Percentiles rank a stretch among this genome's conserved stretches.
Conservation (phyloP, 2,797 vertebrate species). For the Melanotaenia parkinsoni region DNA sequence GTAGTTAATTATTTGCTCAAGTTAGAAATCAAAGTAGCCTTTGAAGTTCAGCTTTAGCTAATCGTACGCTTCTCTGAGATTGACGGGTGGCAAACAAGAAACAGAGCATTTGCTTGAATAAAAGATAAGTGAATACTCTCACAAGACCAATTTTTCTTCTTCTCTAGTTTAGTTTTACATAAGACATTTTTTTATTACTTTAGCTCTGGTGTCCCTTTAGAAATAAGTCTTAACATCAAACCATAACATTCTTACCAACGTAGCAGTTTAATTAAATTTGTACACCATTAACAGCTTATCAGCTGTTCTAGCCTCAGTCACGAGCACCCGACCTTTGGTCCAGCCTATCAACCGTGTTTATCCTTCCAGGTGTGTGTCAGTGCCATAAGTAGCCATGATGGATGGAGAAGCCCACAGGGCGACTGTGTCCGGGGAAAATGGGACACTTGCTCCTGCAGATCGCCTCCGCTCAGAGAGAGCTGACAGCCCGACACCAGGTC, state of each 20-base stretch:
- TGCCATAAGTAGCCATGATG: constrained; percentile 77
- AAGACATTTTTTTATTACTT: background rate
- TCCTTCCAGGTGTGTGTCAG: constrained; percentile 41
- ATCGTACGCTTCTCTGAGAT: background rate
- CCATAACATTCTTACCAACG: background rate
- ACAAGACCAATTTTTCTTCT: background rate
- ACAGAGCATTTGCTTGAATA: too few relatives aligned
- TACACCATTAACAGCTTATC: background rate
- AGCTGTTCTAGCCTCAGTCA: background rate
- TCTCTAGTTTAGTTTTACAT: background rate
- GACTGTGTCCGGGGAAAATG: constrained; percentile 82
- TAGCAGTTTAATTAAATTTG: background rate
- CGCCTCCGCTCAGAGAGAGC: constrained; percentile 84
- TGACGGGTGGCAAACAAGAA: background rate
- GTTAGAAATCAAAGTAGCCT: constrained; percentile 39
- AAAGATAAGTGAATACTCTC: background rate
- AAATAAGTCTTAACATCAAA: too few relatives aligned
- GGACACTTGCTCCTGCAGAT: constrained; percentile 81
- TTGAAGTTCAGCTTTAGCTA: constrained; percentile 31
- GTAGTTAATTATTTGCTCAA: constrained; percentile 20
- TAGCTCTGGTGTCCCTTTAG: background rate
- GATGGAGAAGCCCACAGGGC: constrained; percentile 85
- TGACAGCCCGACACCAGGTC: constrained; percentile 91
- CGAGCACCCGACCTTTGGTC: constrained; percentile 43
- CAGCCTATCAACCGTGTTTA: background rate